phyloP scores from a whole-genome alignment of 2,797 vertebrate species.

The Poeciliopsis presidionis region DNA sequence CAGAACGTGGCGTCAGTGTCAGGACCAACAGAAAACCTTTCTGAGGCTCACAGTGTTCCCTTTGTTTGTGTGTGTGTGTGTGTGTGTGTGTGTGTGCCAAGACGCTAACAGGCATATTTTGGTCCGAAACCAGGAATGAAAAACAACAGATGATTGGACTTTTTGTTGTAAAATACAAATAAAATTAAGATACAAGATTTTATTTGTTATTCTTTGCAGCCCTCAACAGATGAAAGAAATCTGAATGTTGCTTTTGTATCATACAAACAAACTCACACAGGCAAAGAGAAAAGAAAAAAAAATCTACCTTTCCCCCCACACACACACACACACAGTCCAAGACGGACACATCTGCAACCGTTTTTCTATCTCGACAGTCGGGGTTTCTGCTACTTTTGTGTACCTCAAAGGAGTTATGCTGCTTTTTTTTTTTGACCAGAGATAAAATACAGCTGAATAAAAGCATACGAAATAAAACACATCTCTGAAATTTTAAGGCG shows the following conservation, averaged over 20 bases:
- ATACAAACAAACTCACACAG: background rate
- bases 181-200: background rate
- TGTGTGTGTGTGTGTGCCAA: constrained; percentile 22
- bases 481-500: background rate
- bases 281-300: background rate
- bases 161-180: background rate
- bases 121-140: background rate
- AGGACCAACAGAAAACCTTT: constrained; percentile 54
- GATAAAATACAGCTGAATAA: background rate
- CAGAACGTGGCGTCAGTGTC: constrained; percentile 50
- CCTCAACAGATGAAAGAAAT: background rate
- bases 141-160: background rate
- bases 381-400: background rate
- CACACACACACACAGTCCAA: background rate
- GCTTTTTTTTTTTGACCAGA: background rate
- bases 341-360: background rate
- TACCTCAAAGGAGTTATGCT: background rate
- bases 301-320: background rate
- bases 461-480: background rate
- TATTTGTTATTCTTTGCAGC: background rate
- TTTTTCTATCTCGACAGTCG: background rate
- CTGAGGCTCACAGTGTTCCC: constrained; percentile 36
- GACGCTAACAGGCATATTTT: constrained; percentile 40
- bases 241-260: background rate
- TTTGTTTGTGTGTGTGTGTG: constrained; percentile 32